Base-by-base conservation (phyloP, 2,888 invertebrate species). In the Autographa pulchrina region DNA sequence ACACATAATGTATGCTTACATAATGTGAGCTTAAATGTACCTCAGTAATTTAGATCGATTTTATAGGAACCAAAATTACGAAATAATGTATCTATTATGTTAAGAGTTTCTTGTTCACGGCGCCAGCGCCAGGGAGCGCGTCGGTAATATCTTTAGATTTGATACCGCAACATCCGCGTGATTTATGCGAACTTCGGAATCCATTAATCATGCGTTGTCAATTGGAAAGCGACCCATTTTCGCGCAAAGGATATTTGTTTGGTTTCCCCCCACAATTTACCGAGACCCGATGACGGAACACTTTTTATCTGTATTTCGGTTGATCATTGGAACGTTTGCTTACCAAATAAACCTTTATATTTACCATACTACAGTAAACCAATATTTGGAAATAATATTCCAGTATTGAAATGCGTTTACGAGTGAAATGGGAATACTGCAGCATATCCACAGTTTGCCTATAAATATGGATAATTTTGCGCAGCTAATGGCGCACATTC, bases 201-300 rank as follows among this genome's bases (percentile, higher is more conserved):
- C 86, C 89, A 92, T 94, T 92, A 90, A 92, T 93, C 94, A 92
- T 87, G 83, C 78, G 89, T 89, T 92, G 93, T 92, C 93, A 91
- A 92, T 93, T 92, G 89, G 89, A 92, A 90, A 92, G 90, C 90
- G 91, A 89, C 90, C 91, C 87, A 91, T 92, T 92, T 92, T 91
- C 88, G 79, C 88, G 73, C 79, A 70, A 75, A 84, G 80, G 82
- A 87, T 89, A 88, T 89, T 89, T 90, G 89, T 90, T 90, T 83
- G 88, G 87, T 88, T 90, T 90, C 87, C 88, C 89, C 86, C 76
- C 85, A 82, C 83, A 86, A 88, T 92, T 90, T 86, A 90, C 87
- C 86, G 84, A 84, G 77, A 82, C 72, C 78, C 73, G 81, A 82
- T 89, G 88, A 90, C 85, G 82, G 75, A 77, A 84, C 83, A 85